Evolutionary conservation across 2,888 invertebrate genomes (phyloP), one percentile per base, ranked within the genome.

Genomic region (Eurytoma californica): DNA sequence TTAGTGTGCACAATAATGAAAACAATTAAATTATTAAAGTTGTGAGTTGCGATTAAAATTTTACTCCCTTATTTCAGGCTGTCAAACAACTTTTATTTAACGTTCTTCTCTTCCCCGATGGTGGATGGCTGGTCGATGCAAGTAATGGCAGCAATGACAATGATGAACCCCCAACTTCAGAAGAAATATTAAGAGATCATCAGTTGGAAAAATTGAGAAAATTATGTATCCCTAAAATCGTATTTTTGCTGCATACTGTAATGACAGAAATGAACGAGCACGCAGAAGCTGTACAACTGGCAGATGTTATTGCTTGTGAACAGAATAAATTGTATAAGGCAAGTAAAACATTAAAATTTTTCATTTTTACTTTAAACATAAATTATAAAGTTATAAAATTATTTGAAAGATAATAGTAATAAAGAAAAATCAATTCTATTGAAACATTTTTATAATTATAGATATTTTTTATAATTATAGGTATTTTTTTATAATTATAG

Each of bases 51-150:
- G 67, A 20, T 58, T 58, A 3, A 58, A 20, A 24, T 20, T 4
- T 58, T 47, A 47, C 39, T 12, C 13, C 18, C n/a, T n/a, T 78
- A 66, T 88, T 89, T 80, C 86, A 92, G 94, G 94, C 93, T 76
- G 95, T 96, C 0, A 95, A 95, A 84, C 94, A 94, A 81, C 92
- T 95, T 72, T 91, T 98, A 9, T 97, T 95, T 90, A 97, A 97
- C 90, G 95, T 98, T 0, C 89, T 98, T 55, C 89, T 97, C 13
- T 98, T 98, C 88, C 96, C 97, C 3, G 95, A 96, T 84, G 95
- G 94, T 39, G 97, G 98, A 5, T 98, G 98, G 98, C 92, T 98
- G 79, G 93, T 94, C 63, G 97, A 97, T 88, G 92, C 93, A 18
- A 92, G 90, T 83, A 92, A 92, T 65, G 90, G 92, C 20, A 91